Base-by-base conservation (phyloP, 2,113 vertebrate genomes). In the Mesocricetus auratus region DNA sequence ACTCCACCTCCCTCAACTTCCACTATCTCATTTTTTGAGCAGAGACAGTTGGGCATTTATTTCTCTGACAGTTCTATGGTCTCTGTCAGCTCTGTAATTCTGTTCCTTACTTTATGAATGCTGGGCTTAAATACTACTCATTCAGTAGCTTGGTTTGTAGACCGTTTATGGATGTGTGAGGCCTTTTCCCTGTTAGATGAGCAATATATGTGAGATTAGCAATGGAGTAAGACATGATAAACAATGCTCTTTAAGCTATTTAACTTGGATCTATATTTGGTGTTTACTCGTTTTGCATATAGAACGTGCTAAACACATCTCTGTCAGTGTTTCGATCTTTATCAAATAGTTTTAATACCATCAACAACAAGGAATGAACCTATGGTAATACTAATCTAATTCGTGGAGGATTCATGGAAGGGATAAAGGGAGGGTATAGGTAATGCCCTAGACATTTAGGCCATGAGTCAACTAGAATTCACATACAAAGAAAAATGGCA, bases 321-420 rank as follows among this genome's bases (percentile, higher is more conserved):
- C 81, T 94, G 62, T 89, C 89, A 71, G 36, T 56, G 83, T 93
- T 91, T 31, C 39, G 36, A 94, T 96, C 85, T 92, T 79, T 75
- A 83, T 94, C 68, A 91, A 96, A 89, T 53, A 96, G 88, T 74
- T 92, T 50, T 69, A 82, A 77, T 96, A 71, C 58, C 91, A 89
- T 96, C 97, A 97, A 97, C 74, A 98, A 97, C 89, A 92, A 93
- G 0, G 93, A 89, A 29, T 95, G 85, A 45, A 74, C 7, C 75
- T 97, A 90, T 97, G 97, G 97, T 97, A 97, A 98, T 98, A 98
- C 92, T 50, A 97, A 13, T 92, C 97, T 94, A 97, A 96, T 90
- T 98, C 87, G 58, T 83, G n/a, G 71, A 2, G 16, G 45, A 24
- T 83, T 7, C 1, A 0, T 4, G n/a, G 13, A 16, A 56, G 66